Base-by-base conservation (phyloP, 2,113 vertebrate species). In the Eubucco bourcierii region DNA sequence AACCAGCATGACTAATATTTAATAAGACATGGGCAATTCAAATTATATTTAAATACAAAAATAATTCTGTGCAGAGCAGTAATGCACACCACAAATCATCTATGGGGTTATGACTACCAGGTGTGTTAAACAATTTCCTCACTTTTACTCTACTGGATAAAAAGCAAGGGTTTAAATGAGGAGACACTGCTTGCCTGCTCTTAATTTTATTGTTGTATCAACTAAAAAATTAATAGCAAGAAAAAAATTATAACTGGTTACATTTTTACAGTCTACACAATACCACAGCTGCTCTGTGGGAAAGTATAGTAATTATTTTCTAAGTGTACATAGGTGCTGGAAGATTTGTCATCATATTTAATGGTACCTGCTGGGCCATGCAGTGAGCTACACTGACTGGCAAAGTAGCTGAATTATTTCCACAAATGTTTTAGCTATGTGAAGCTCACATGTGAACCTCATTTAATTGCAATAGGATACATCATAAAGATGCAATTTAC, bases 161-260 rank as follows among this genome's bases (percentile, higher is more conserved):
- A 70, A 64, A 87, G 23, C 34, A 87, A 47, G 68, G 7, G 1
- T 84, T 86, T 93, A 68, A 56, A 81, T 41, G 73, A 77, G 84
- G 39, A 78, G 60, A 11, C 13, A 7, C 3, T 58, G 6, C 66
- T 80, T 86, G 14, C 60, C 47, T 78, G 15, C 34, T 86, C 5
- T 79, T 80, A 47, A 59, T 93, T 91, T 95, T 90, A 41, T 73
- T 91, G 64, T 84, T 87, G 89, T 80, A 56, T 28, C 78, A 91
- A 72, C 25, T 46, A 60, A 75, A 92, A 73, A 95, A 76, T 46
- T 58, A 67, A 55, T 58, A 18, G n/a, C 0, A 0, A 84, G 73
- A 85, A 50, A 63, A 23, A 75, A 13, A 75, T 73, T 78, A 18
- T 63, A 25, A 34, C 77, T 4, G 19, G 46, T 16, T 74, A 61